Percentiles rank a stretch among this genome's conserved stretches.
phyloP scores from a whole-genome alignment of 2,888 invertebrate species.

The Drosophila kuntzei region DNA sequence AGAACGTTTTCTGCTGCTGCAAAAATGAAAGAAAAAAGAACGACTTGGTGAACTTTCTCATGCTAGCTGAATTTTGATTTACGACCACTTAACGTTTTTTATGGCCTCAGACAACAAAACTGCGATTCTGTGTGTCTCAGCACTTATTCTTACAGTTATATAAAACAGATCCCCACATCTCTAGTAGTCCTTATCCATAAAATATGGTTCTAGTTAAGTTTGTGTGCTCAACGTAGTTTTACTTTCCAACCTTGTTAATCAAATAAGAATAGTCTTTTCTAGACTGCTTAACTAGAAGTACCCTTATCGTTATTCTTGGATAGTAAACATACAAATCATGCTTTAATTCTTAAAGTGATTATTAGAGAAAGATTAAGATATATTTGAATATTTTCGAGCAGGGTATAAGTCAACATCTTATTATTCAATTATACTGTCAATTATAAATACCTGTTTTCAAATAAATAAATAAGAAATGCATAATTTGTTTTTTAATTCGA shows the following conservation, averaged over 20 bases:
- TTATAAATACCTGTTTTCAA: not conserved
- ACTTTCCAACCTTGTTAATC: conserved; percentile 23
- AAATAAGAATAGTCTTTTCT: not conserved
- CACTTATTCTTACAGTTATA: conserved; percentile 40
- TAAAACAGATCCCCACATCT: conserved; percentile 35
- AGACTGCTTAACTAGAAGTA: not conserved
- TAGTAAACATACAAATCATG: not conserved
- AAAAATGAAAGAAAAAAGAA: conserved; percentile 19
- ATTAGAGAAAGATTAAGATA: not conserved
- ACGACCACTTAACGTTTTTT: conserved; percentile 80
- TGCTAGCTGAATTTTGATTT: conserved; percentile 73
- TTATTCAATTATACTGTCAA: not conserved
- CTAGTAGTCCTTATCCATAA: conserved; percentile 4
- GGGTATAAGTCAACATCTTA: not conserved
- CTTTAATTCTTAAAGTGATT: not conserved
- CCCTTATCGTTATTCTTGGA: not conserved
- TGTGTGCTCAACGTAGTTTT: conserved; percentile 22
- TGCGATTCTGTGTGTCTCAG: conserved; percentile 46
- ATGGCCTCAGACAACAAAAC: conserved; percentile 58
- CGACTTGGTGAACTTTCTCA: conserved; percentile 62
- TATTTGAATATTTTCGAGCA: not conserved
- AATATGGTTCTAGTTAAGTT: conserved; percentile 16
- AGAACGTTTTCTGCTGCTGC: conserved; percentile 27
- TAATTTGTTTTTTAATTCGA: conserved; percentile 32
- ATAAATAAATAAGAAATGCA: conserved; percentile 3